Evolutionary conservation across 64 coral and sea anemone genomes (phyloP).

Genomic region (Pachyseris speciosa): DNA sequence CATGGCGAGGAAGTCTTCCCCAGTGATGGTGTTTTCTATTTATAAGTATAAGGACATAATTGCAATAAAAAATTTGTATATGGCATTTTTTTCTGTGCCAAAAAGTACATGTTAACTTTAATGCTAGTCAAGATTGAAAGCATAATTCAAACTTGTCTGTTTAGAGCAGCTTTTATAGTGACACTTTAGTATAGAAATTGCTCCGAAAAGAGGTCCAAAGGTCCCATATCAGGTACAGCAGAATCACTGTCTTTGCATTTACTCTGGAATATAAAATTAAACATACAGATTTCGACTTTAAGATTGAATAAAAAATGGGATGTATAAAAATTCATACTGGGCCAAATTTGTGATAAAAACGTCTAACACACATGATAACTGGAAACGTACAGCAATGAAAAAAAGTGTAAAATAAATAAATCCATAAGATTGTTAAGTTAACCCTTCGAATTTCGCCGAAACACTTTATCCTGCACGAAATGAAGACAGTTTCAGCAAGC

Average conservation of each 20-base stretch:
- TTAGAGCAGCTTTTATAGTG: not conserved
- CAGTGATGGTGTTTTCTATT: constrained; percentile 21
- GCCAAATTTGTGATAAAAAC: not conserved
- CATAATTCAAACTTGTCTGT: not conserved
- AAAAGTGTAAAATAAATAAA: not conserved
- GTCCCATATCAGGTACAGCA: not conserved
- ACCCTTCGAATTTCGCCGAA: not conserved
- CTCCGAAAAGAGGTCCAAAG: not conserved
- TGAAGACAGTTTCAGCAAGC: not conserved
- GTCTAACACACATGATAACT: not conserved
- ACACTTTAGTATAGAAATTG: not conserved
- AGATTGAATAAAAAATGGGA: not conserved
- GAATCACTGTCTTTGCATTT: not conserved
- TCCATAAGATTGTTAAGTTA: not conserved
- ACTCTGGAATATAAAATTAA: not conserved
- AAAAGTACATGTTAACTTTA: not conserved
- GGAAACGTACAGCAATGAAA: not conserved
- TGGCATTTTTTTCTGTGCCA: not conserved
- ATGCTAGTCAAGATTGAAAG: not conserved
- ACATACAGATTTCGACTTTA: not conserved
- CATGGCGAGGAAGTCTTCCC: not conserved
- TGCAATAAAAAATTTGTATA: not conserved
- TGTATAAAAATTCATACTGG: not conserved
- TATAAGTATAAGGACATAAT: not conserved
- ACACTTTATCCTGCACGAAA: not conserved